Conservation (phyloP, 2,113 vertebrate genomes). For the Otis tarda region DNA sequence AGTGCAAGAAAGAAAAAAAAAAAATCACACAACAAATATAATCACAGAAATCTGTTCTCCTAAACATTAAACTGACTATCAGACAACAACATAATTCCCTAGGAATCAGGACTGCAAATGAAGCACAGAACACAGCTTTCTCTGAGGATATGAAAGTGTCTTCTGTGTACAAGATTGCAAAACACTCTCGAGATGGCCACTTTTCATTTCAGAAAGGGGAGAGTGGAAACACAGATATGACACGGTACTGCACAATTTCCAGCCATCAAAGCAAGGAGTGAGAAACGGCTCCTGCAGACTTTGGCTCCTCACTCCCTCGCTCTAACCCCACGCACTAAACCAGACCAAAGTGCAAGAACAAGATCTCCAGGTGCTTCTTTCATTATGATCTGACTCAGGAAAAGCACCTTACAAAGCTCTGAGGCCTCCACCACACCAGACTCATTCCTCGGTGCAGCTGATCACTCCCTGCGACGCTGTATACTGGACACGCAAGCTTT, state of each 20-base stretch:
- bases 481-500: neutral
- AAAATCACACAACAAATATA: neutral
- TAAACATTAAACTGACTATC: neutral
- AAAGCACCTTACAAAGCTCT: neutral
- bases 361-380: neutral
- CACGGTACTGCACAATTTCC: fast-evolving
- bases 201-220: neutral
- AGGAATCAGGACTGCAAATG: neutral
- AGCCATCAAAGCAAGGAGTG: neutral
- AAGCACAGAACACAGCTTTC: neutral
- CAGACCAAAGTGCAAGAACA: neutral
- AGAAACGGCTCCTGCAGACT: neutral
- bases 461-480: fast-evolving
- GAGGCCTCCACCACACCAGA: neutral
- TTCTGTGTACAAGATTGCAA: neutral
- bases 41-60: neutral
- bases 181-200: neutral
- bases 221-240: neutral
- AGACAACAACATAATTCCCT: neutral
- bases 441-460: neutral
- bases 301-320: neutral
- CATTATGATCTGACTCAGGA: neutral
- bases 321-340: neutral
- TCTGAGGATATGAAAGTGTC: neutral
- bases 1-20: neutral